Evolutionary conservation across 2,113 vertebrate genomes (phyloP), one percentile per base, ranked within the genome.

Genomic region (Lepisosteus osseus): DNA sequence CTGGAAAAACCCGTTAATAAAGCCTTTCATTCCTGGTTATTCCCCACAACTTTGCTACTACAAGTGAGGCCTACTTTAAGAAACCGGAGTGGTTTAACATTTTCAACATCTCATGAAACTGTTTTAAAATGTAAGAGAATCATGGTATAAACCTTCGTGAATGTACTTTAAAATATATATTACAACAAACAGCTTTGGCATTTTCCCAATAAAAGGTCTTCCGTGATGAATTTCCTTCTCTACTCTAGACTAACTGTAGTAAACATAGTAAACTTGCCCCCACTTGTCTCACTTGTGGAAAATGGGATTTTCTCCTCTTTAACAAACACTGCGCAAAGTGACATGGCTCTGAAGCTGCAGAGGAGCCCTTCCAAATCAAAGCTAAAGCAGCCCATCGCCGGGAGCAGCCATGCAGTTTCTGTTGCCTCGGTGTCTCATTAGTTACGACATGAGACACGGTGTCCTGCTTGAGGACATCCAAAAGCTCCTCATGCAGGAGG

Each of bases 201-300:
- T 15, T 69, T 17, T 40, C 40, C 61, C 5, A 13, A 69, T 29
- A 15, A 51, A 11, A 61, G 61, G 29, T 29, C 29, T 29, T 29
- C 29, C 29, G 29, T 29, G 29, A 1, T 29, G 29, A 29, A 29
- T 29, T 29, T 29, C 29, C 29, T 29, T 29, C 29, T 29, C 29
- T 29, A 29, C 29, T 29, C 29, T 29, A 9, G 9, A 72, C 55
- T 17, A 70, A 72, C 62, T 54, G 5, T 6, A 44, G 47, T 72
- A 69, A 77, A 69, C 61, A 70, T 54, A 15, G 56, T 69, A 55
- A 68, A 69, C 72, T 62, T 67, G 72, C 17, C 67, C 56, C 69
- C 67, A 40, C 70, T 61, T 54, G 70, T 69, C 70, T 70, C 41
- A 61, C 13, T 62, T 43, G 70, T 15, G 61, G 13, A 47, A 4